A percentile compares a stretch with the other conserved stretches of the same genome.
These are phyloP conservation scores for Stegodyphus mimosarum DNA, from an alignment of 1,140 invertebrate genomes.

Conservation along the genomic window DNA sequence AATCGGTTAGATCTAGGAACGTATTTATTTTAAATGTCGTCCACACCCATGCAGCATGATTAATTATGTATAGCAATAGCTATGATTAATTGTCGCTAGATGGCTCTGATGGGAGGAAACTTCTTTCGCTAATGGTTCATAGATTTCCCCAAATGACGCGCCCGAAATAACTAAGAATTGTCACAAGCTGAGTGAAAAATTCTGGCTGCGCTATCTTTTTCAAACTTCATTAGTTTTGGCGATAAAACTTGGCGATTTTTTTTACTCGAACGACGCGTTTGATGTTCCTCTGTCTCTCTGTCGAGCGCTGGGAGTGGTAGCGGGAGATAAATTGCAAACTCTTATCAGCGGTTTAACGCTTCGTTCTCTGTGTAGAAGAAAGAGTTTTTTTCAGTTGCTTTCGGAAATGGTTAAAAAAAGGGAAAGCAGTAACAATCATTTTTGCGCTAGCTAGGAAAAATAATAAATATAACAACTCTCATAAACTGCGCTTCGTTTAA, in stretches of 20 bases:
- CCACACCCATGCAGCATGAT: constrained; percentile 12
- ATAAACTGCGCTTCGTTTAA: no score
- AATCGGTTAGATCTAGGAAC: constrained; percentile 3
- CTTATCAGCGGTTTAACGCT: constrained; percentile 25
- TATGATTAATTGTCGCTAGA: constrained; percentile 24
- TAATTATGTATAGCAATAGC: constrained; percentile 23
- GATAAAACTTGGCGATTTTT: constrained; percentile 26
- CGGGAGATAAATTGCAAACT: constrained; percentile 23
- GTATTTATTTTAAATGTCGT: constrained; percentile 26
- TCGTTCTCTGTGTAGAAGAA: neutral
- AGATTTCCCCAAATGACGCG: constrained; percentile 19
- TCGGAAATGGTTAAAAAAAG: no score
- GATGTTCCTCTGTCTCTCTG: neutral
- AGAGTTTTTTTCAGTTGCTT: no score
- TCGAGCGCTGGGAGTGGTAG: neutral
- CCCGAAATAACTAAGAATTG: constrained; percentile 26
- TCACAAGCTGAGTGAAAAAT: constrained; percentile 31
- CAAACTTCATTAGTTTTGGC: constrained; percentile 29
- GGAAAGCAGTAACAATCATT: no score
- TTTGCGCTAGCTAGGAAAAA: no score
- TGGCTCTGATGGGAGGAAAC: constrained; percentile 6
- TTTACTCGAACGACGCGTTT: neutral
- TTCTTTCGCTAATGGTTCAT: constrained; percentile 22
- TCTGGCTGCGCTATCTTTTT: constrained; percentile 20
- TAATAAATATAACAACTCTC: no score